These are phyloP conservation scores for Corythoichthys intestinalis DNA, from an alignment of 2,113 vertebrate species.

Conservation along the genomic window DNA sequence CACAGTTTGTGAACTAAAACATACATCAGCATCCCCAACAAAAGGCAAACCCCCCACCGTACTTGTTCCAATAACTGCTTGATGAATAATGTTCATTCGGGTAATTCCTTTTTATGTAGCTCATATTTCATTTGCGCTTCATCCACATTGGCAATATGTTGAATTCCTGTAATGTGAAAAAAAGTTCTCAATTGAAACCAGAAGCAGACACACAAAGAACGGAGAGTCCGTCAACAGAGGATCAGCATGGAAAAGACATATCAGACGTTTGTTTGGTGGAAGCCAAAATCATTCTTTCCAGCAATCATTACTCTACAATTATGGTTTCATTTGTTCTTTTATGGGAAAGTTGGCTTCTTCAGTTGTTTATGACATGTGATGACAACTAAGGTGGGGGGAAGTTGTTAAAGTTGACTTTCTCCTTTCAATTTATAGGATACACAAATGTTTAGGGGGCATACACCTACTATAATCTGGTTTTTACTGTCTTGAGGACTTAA, in stretches of 20 bases:
- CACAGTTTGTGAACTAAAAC: not conserved
- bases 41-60: not conserved
- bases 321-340: not conserved
- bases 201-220: conserved; percentile 13
- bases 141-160: conserved; percentile 17
- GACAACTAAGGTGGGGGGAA: not conserved
- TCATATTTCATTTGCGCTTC: conserved; percentile 24
- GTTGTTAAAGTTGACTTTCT: not conserved
- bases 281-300: conserved; percentile 15
- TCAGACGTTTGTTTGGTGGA: conserved; percentile 13
- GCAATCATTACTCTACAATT: conserved; percentile 1
- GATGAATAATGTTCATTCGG: conserved; percentile 1
- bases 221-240: conserved; percentile 23
- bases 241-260: conserved; percentile 19
- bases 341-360: not conserved
- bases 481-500: not conserved
- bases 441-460: not conserved
- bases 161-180: conserved; percentile 22
- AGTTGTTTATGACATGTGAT: conserved; percentile 23
- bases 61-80: not conserved
- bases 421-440: not conserved
- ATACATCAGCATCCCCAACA: not conserved
- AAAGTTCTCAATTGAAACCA: conserved; percentile 46
- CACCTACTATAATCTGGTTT: not conserved
- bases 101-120: not conserved